Evolutionary conservation across 2,113 vertebrate genomes (phyloP).

Genomic region (Todiramphus saurophagus): DNA sequence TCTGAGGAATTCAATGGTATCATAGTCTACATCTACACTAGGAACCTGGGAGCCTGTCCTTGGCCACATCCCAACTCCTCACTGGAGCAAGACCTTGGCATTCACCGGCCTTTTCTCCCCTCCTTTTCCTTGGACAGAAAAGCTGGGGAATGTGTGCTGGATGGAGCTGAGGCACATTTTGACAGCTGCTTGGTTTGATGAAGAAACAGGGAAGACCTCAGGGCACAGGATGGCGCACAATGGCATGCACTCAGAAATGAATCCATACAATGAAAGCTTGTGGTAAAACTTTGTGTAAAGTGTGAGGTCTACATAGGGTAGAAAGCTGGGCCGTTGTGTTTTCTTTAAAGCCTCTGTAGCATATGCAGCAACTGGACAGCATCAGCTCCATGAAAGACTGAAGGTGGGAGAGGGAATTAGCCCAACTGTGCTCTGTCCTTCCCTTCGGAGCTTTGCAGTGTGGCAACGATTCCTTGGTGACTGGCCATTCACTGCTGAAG

Average conservation of each 20-base stretch:
- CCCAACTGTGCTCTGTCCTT: background rate
- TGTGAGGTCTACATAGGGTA: background rate
- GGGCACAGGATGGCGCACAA: constrained; percentile 40
- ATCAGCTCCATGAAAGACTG: background rate
- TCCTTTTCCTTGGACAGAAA: constrained; percentile 37
- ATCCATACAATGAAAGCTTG: constrained; percentile 8
- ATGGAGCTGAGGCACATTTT: constrained; percentile 30
- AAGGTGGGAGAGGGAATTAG: background rate
- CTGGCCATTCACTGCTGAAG: background rate
- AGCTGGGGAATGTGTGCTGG: constrained; percentile 26
- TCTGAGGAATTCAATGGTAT: background rate
- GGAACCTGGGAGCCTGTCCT: background rate
- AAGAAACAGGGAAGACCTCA: constrained; percentile 36
- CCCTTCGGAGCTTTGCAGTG: background rate
- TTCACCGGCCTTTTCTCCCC: background rate
- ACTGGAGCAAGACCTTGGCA: constrained; percentile 52
- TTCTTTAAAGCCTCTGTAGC: background rate
- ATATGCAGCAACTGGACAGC: background rate
- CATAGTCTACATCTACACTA: background rate
- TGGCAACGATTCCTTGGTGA: background rate
- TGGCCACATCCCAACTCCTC: constrained; percentile 43
- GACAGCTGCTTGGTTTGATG: constrained; percentile 52
- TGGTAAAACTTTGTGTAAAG: background rate
- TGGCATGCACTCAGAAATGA: background rate
- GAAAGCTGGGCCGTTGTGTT: background rate